phyloP scores from a whole-genome alignment of 2,888 invertebrate species.

The Oscheius onirici region DNA sequence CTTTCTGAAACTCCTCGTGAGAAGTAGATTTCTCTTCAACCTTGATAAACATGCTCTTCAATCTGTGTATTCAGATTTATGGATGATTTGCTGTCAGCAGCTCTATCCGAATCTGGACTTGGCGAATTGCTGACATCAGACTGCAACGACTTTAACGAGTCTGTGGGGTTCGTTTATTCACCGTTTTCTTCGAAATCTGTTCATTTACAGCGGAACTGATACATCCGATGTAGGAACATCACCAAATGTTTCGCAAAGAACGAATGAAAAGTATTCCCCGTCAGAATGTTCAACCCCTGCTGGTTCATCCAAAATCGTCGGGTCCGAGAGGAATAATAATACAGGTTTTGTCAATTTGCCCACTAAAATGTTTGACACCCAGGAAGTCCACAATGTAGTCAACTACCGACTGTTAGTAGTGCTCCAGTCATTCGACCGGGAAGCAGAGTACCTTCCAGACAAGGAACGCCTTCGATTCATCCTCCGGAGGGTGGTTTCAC shows the following conservation, averaged over 20 bases:
- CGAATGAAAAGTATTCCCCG: too few relatives aligned
- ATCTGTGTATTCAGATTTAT: slow-evolving; percentile 30
- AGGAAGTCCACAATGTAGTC: too few relatives aligned
- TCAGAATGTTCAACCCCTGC: too few relatives aligned
- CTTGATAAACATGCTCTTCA: not conserved
- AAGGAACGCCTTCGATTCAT: not conserved
- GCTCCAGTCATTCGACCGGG: too few relatives aligned
- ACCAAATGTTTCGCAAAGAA: not conserved
- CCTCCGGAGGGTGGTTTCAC: slow-evolving; percentile 24
- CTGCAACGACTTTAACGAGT: not conserved
- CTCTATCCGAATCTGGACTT: slow-evolving; percentile 53
- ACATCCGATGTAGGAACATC: not conserved
- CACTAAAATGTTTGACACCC: too few relatives aligned
- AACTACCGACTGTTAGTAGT: too few relatives aligned
- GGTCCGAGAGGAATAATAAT: too few relatives aligned
- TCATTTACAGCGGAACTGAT: not conserved
- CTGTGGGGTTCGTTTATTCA: not conserved
- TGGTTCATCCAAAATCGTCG: too few relatives aligned
- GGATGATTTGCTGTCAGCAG: slow-evolving; percentile 58
- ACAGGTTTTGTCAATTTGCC: too few relatives aligned
- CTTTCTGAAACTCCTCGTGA: not conserved
- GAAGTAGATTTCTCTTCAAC: not conserved
- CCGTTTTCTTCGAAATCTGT: not conserved
- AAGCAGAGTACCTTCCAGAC: too few relatives aligned
- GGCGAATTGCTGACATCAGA: slow-evolving; percentile 44